phyloP scores from a whole-genome alignment of 2,797 vertebrate species.

The Channallabes apus region DNA sequence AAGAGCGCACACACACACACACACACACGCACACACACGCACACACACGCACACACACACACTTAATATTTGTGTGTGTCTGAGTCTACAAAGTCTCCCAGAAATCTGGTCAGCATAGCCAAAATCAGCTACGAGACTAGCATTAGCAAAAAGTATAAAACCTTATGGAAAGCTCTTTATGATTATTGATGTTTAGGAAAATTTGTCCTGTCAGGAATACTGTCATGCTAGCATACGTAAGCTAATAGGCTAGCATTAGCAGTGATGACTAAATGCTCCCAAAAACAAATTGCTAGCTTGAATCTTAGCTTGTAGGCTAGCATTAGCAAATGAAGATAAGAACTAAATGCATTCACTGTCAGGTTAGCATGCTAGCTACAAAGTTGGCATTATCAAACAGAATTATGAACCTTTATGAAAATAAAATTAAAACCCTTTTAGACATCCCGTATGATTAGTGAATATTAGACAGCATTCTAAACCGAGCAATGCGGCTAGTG shows the following conservation, averaged over 20 bases:
- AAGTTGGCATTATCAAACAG: neutral
- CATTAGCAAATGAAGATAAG: too few species aligned
- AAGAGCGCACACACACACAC: too few species aligned
- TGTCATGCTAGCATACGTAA: neutral
- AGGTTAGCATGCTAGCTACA: neutral
- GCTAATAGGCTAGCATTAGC: neutral
- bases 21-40: too few species aligned
- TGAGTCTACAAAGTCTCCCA: neutral
- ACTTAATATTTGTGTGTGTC: neutral
- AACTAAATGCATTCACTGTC: neutral
- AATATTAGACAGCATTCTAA: neutral
- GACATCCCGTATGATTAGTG: neutral
- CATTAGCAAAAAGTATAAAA: neutral
- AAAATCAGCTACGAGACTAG: neutral
- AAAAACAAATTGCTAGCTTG: too few species aligned
- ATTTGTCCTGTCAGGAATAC: neutral
- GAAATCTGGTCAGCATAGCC: neutral
- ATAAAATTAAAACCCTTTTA: neutral
- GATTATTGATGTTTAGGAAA: neutral
- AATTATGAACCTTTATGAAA: neutral
- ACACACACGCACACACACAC: constrained; percentile 7
- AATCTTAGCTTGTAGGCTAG: too few species aligned
- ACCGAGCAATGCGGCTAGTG: too few species aligned
- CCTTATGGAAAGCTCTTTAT: neutral
- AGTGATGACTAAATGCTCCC: neutral